Conservation (phyloP, 2,113 vertebrate genomes). For the Silurus glanis region DNA sequence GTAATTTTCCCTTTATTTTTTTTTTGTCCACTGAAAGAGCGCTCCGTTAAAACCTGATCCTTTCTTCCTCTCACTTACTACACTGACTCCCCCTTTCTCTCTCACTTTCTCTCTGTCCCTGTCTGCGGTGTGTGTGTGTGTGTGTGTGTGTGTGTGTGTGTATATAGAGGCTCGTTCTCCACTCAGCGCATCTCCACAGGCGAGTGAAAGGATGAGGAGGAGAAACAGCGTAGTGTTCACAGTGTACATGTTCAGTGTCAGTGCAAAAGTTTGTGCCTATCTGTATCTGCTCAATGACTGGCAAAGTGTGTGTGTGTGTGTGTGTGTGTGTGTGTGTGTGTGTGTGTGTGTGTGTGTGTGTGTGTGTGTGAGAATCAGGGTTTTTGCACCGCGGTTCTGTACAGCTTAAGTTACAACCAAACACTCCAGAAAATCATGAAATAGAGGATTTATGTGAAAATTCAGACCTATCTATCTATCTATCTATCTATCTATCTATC, state of each 20-base stretch:
- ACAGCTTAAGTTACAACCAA: too few relatives aligned
- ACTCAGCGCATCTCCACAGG: neutral
- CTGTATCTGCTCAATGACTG: neutral
- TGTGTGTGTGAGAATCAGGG: too few relatives aligned
- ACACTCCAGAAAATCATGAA: too few relatives aligned
- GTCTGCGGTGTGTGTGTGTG: neutral
- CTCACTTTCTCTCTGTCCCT: neutral
- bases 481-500: neutral
- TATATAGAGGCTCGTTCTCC: constrained; percentile 18
- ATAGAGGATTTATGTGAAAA: too few relatives aligned
- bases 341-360: too few relatives aligned
- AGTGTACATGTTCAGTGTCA: neutral
- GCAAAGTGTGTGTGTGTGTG: neutral
- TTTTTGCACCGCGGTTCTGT: too few relatives aligned
- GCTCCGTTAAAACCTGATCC: neutral
- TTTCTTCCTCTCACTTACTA: neutral
- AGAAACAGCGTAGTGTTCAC: neutral
- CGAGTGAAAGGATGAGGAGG: constrained; percentile 8
- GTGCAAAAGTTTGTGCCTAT: neutral
- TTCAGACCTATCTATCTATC: too few relatives aligned
- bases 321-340: too few relatives aligned
- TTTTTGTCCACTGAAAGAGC: neutral
- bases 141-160: constrained; percentile 14
- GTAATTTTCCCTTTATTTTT: neutral
- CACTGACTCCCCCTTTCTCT: neutral